Base-by-base conservation (phyloP, 2,888 invertebrate genomes). In the Epistrophe eligans region DNA sequence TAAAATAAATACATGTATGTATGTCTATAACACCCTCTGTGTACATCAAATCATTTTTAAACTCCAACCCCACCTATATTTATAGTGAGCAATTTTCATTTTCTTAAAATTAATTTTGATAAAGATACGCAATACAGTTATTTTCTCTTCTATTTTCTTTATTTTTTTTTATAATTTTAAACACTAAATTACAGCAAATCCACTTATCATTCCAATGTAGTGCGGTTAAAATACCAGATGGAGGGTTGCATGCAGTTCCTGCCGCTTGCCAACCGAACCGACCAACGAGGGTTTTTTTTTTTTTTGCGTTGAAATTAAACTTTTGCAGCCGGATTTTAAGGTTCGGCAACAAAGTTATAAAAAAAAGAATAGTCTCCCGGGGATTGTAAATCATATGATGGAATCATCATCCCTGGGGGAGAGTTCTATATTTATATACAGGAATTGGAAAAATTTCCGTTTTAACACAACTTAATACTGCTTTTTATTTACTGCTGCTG, bases 351-450 rank as follows among this genome's bases (percentile, higher is more conserved):
- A 58, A 50, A 67, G 72, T 15, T 15, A 71, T 48, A 52, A 24
- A 66, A 70, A 43, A 72, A 28, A 40, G 2, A 2, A 24, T 24
- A n/a, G 52, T 76, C 87, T 50, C 83, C 58, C 35, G 87, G 60
- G 87, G 58, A 45, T 76, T 71, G 83, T 87, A 87, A 87, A 87
- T 87, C 87, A 87, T 87, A 79, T 76, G 83, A 79, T 76, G 83
- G 87, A 76, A 87, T 76, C 83, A 83, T 55, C 79, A 83, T 66
- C 83, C 83, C 76, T 48, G 48, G 83, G 83, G 87, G 87, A 76
- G 70, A 24, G 38, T 40, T 35, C 1, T 35, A 32, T n/a, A n/a
- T n/a, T n/a, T 4, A 7, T 62, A 28, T 24, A 74, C 40, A 64
- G 13, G 24, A 76, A 79, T 45, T 62, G 70, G 71, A 64, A 76